Base-by-base conservation (phyloP, 2,797 vertebrate species). In the Smutsia gigantea region DNA sequence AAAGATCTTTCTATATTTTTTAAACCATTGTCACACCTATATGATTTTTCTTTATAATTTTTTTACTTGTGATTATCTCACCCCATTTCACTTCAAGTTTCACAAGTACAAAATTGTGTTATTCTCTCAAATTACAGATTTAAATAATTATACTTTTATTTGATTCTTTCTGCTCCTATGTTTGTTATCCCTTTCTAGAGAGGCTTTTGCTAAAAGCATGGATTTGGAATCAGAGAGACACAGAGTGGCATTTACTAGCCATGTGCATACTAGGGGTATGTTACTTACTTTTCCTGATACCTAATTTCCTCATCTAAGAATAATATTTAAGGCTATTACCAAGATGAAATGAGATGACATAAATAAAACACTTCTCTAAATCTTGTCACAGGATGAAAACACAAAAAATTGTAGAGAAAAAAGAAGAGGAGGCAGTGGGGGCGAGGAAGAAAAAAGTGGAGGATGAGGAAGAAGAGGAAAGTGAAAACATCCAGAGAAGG, bases 261-360 rank as follows among this genome's bases (percentile, higher is more conserved):
- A 72, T 15, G 10, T 59, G 19, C 87, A 59, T 92, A 46, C 46
- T 46, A 46, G 46, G 6, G 8, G 21, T 31, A 81, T 81, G n/a
- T 25, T 68, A 77, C 27, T 90, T 84, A n/a, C 81, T 71, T 90
- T 94, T 85, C 63, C 37, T 79, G 81, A n/a, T 37, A 61, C 4
- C 68, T 79, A 23, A 74, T 75, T 79, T 92, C 37, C n/a, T 89
- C 37, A 31, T 53, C n/a, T 96, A 75, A 87, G 94, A 93, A 59
- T 37, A 94, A 14, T 46, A 31, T 34, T 37, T 75, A 64, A 29
- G 27, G 31, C 37, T 81, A 23, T n/a, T 71, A 53, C 37, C 53
- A 59, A 79, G 49, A 57, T 57, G 37, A 79, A 90, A 95, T 27
- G 14, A 93, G 66, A 68, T 37, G 25, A 49, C 11, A 14, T 31